These are phyloP conservation scores for Ciconia maguari DNA, from an alignment of 2,113 vertebrate genomes.

Conservation along the genomic window DNA sequence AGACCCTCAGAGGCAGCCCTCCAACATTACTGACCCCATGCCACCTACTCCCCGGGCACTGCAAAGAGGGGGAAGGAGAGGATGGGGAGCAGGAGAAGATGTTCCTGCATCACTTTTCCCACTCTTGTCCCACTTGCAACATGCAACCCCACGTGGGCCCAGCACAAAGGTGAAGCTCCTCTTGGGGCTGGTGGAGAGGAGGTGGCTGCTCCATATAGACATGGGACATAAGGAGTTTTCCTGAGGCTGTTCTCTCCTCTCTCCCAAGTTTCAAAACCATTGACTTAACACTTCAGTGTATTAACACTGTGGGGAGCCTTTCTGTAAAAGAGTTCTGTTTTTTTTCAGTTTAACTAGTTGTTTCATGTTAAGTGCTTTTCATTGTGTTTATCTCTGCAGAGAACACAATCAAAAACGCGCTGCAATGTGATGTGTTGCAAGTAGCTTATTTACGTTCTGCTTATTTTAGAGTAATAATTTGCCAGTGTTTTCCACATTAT, in stretches of 20 bases:
- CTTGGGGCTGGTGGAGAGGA: not conserved
- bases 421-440: not conserved
- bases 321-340: not conserved
- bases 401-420: not conserved
- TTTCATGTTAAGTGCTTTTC: not conserved
- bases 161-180: fast-evolving
- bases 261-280: not conserved
- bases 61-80: not conserved
- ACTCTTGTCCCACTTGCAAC: not conserved
- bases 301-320: not conserved
- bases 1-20: not conserved
- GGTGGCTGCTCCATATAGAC: not conserved
- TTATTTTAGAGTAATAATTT: not conserved
- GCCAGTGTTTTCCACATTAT: not conserved
- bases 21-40: fast-evolving
- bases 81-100: not conserved
- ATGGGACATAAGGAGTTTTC: not conserved
- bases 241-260: not conserved
- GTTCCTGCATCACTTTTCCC: not conserved
- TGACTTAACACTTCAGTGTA: not conserved
- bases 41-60: not conserved
- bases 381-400: not conserved
- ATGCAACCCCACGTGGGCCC: fast-evolving
- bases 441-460: not conserved
- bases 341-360: not conserved